Percentiles rank a stretch among this genome's conserved stretches.
Evolutionary conservation across 2,888 invertebrate genomes (phyloP).

Genomic region (Oscheius sp.): DNA sequence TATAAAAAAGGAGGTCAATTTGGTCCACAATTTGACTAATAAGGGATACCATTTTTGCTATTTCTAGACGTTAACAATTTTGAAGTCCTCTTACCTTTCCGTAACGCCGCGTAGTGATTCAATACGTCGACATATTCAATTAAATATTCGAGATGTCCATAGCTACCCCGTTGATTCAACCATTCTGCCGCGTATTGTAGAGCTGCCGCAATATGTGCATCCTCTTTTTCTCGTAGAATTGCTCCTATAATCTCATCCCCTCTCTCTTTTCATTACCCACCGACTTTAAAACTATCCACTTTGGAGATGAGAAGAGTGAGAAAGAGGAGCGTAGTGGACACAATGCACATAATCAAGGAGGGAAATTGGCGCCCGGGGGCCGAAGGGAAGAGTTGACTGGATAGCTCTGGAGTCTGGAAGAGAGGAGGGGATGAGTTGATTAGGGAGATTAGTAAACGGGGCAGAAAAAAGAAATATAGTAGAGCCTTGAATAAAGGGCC

Average conservation of each 20-base stretch:
- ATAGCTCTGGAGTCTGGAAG: not conserved
- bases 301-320: not conserved
- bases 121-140: slow-evolving; percentile 58
- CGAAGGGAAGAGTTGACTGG: not conserved
- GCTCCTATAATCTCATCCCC: slow-evolving; percentile 49
- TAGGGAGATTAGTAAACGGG: no score
- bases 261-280: not conserved
- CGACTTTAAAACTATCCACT: slow-evolving; percentile 1
- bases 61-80: not conserved
- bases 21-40: no score
- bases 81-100: slow-evolving; percentile 50
- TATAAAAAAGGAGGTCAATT: no score
- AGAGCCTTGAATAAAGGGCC: no score
- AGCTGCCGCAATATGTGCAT: slow-evolving; percentile 66
- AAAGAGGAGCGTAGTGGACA: not conserved
- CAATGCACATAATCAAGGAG: slow-evolving; percentile 29
- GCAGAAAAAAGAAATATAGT: no score
- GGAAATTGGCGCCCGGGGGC: slow-evolving; percentile 29
- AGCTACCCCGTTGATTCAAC: slow-evolving; percentile 56
- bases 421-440: no score
- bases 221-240: slow-evolving; percentile 62
- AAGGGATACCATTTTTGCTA: no score
- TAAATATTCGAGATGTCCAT: slow-evolving; percentile 51
- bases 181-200: slow-evolving; percentile 62
- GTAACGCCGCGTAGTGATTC: slow-evolving; percentile 65